Percentiles rank a stretch among this genome's conserved stretches.
These are phyloP conservation scores for Casuarius casuarius DNA, from an alignment of 2,113 vertebrate genomes.

Conservation along the genomic window DNA sequence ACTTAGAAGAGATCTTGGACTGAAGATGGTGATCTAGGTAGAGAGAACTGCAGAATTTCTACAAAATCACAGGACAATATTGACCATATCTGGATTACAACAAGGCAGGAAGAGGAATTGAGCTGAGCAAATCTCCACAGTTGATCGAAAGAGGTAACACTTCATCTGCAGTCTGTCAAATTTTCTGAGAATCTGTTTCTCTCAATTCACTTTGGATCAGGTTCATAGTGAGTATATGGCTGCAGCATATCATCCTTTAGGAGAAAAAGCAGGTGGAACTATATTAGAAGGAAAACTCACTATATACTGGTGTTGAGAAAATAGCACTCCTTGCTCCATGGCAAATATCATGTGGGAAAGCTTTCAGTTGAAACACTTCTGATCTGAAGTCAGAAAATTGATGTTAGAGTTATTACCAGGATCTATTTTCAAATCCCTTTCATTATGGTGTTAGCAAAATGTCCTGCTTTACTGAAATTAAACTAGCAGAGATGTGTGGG, in stretches of 20 bases:
- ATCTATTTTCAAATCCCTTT: neutral
- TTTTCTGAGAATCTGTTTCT: neutral
- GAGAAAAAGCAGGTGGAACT: neutral
- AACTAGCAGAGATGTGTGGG: neutral
- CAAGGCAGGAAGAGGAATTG: neutral
- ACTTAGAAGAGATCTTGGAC: neutral
- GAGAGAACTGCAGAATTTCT: neutral
- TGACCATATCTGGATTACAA: rapidly evolving
- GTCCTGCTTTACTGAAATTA: neutral
- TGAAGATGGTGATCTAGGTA: too few relatives aligned
- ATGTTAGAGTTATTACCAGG: neutral
- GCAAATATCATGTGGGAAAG: neutral
- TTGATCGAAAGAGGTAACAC: neutral
- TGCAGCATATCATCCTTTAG: neutral
- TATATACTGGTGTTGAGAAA: neutral
- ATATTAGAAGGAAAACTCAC: neutral
- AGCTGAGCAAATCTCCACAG: neutral
- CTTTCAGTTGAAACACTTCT: neutral
- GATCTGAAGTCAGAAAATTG: neutral
- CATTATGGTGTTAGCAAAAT: neutral
- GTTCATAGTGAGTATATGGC: neutral
- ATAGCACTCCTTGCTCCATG: neutral
- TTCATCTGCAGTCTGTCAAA: rapidly evolving
- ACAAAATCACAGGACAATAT: neutral
- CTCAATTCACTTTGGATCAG: neutral